Percentiles rank a stretch among this genome's conserved stretches.
These are phyloP conservation scores for Lepidostoma basale DNA, from an alignment of 1,140 invertebrate genomes.

Conservation along the genomic window DNA sequence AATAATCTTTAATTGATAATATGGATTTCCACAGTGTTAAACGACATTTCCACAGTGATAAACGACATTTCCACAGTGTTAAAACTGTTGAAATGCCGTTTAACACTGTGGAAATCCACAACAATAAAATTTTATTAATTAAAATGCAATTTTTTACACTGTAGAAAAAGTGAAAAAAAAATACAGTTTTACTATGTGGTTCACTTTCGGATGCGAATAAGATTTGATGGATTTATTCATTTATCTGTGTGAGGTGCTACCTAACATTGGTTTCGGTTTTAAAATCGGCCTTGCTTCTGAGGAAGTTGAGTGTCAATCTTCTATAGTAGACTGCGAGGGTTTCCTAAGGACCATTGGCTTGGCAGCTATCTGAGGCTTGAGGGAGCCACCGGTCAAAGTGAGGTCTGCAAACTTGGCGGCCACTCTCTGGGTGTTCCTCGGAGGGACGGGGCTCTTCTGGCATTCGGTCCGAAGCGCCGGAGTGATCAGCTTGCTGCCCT, in stretches of 20 bases:
- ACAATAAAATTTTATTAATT: not conserved
- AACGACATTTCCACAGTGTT: too few relatives aligned
- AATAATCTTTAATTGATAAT: too few relatives aligned
- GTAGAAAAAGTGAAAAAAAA: not conserved
- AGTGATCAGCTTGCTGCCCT: conserved; percentile 29
- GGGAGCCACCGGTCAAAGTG: conserved; percentile 64
- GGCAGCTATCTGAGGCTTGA: conserved; percentile 74
- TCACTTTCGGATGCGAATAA: conserved; percentile 9
- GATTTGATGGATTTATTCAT: conserved; percentile 13
- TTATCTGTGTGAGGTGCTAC: conserved; percentile 39
- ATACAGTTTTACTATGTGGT: not conserved
- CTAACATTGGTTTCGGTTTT: conserved; percentile 38
- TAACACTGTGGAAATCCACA: too few relatives aligned
- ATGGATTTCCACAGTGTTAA: too few relatives aligned
- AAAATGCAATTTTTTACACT: not conserved
- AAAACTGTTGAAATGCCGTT: not conserved
- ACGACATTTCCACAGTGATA: too few relatives aligned
- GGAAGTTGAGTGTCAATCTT: conserved; percentile 38
- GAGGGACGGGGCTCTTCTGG: conserved; percentile 59
- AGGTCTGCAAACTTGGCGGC: conserved; percentile 66
- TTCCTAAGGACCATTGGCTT: conserved; percentile 77
- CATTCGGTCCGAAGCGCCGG: conserved; percentile 29
- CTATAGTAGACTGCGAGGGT: conserved; percentile 62
- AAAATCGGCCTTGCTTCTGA: conserved; percentile 29
- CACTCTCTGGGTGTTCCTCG: conserved; percentile 64